Evolutionary conservation across 1,140 invertebrate species (phyloP), one percentile per base, ranked within the genome.

Genomic region (Oscheius sp.): DNA sequence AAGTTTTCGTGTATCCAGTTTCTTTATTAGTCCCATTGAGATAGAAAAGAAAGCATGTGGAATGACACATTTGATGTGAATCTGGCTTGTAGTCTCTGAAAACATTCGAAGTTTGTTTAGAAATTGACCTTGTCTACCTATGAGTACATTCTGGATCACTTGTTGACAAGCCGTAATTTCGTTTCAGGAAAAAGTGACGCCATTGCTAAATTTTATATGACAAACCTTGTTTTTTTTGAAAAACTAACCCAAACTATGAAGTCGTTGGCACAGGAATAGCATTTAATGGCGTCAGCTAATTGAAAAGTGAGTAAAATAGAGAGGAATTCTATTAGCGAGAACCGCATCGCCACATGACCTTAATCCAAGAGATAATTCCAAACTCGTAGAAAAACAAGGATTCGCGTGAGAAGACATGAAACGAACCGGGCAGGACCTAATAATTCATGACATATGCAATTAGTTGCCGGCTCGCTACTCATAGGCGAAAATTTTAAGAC

Each of bases 271-370:
- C 78, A 79, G 2, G 78, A 75, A 55, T 79, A 79, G 36, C 78
- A 79, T 49, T 68, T 73, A 32, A 78, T 58, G 7, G 74, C 38
- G 18, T 52, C 23, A 15, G 34, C 73, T 13, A 29, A 13, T 35
- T 26, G 32, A n/a, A 73, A 23, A 3, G 73, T n/a, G 2, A 73
- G 18, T 2, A 67, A 67, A 28, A 78, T 20, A 0, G 93, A 95
- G 0, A 97, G 84, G 0, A 97, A 31, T 15, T 55, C 49, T 15
- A 55, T 55, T 55, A 55, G 4, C 15, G 28, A 13, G 49, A 55
- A 23, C 49, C 49, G 49, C 49, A 55, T 55, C 15, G 49, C 49
- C 49, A 20, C 49, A 55, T 55, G 49, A 55, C 49, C 49, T 55
- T 15, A 23, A 55, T n/a, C n/a, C n/a, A n/a, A n/a, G n/a, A n/a